Conservation (phyloP, 1,140 invertebrate genomes). For the Zaprionus lachaisei region DNA sequence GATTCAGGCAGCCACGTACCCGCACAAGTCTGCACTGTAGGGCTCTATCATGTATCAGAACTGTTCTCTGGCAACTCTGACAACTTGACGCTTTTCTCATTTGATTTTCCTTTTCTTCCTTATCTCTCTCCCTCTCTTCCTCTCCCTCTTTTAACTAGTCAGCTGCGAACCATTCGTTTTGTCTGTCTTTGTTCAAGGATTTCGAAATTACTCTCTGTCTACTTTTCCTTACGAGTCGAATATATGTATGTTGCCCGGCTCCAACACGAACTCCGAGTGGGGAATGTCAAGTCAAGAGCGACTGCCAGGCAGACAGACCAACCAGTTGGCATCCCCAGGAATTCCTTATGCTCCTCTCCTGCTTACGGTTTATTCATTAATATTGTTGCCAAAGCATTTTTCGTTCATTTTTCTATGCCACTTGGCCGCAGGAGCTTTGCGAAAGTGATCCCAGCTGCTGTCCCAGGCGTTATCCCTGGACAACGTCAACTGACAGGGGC, state of each 20-base stretch:
- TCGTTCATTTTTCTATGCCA: slow-evolving; percentile 63
- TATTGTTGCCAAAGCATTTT: slow-evolving; percentile 71
- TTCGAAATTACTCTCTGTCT: slow-evolving; percentile 55
- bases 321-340: slow-evolving; percentile 43
- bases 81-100: slow-evolving; percentile 6
- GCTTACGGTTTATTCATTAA: slow-evolving; percentile 61
- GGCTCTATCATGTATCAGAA: neutral
- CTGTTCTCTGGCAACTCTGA: neutral
- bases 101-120: neutral
- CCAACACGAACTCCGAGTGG: neutral
- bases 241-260: slow-evolving; percentile 9
- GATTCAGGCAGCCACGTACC: neutral
- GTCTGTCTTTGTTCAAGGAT: slow-evolving; percentile 41
- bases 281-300: slow-evolving; percentile 43
- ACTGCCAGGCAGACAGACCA: slow-evolving; percentile 19
- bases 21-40: neutral
- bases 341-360: slow-evolving; percentile 8
- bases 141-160: slow-evolving; percentile 17
- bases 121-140: no score
- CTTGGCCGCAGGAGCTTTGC: slow-evolving; percentile 29
- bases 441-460: slow-evolving; percentile 16
- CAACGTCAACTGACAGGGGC: slow-evolving; percentile 38
- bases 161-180: slow-evolving; percentile 34
- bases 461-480: slow-evolving; percentile 41
- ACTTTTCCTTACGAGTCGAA: slow-evolving; percentile 43